Percentiles rank a stretch among this genome's conserved stretches.
These are phyloP conservation scores for Emmelina monodactyla DNA, from an alignment of 2,888 invertebrate species.

Conservation along the genomic window DNA sequence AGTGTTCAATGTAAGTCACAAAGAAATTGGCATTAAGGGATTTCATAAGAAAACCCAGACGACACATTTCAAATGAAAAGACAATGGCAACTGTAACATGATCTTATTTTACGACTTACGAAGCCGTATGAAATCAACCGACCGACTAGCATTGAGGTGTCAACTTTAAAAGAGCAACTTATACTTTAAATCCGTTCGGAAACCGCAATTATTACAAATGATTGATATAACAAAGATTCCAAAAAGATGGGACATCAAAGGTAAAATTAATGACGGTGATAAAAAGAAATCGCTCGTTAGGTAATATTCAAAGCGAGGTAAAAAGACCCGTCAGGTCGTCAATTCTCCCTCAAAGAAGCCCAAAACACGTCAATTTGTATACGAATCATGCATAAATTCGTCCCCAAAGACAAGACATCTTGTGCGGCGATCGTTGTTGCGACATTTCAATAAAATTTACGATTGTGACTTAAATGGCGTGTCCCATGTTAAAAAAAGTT, in stretches of 20 bases:
- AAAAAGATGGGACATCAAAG: background rate
- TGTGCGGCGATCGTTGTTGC: slow-evolving; percentile 59
- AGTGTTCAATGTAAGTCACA: too few species aligned
- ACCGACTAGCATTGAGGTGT: slow-evolving; percentile 43
- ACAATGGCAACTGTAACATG: slow-evolving; percentile 55
- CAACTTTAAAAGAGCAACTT: slow-evolving; percentile 43
- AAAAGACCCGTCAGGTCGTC: slow-evolving; percentile 54
- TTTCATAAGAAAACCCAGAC: slow-evolving; percentile 23
- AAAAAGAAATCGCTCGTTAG: slow-evolving; percentile 15
- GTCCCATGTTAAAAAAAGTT: slow-evolving; percentile 55
- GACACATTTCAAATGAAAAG: slow-evolving; percentile 39
- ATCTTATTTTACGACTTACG: slow-evolving; percentile 60
- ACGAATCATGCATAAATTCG: slow-evolving; percentile 66
- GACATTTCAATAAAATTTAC: slow-evolving; percentile 67
- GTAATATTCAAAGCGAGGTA: slow-evolving; percentile 9
- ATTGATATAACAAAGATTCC: background rate
- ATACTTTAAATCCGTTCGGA: slow-evolving; percentile 18
- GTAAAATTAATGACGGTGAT: slow-evolving; percentile 10
- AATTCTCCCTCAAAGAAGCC: slow-evolving; percentile 48
- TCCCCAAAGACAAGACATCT: slow-evolving; percentile 61
- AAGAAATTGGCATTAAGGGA: slow-evolving; percentile 24
- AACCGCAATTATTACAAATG: slow-evolving; percentile 1
- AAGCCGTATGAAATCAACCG: slow-evolving; percentile 49
- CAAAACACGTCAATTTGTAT: slow-evolving; percentile 62
- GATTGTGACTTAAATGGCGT: slow-evolving; percentile 64